Percentiles rank a stretch among this genome's conserved stretches.
phyloP scores from a whole-genome alignment of 2,113 vertebrate species.

The Clupea harengus region DNA sequence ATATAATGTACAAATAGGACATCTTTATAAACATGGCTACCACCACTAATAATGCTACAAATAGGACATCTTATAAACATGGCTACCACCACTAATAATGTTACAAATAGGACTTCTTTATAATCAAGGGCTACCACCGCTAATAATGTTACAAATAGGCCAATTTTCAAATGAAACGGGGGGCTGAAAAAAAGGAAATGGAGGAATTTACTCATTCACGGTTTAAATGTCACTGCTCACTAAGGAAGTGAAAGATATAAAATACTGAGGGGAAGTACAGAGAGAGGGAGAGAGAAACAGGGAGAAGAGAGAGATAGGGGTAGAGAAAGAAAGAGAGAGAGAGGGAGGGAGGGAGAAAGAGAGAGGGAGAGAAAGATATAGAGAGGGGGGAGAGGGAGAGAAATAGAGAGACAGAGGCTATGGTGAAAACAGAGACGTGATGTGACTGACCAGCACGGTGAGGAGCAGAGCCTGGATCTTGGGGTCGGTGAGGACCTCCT shows the following conservation, averaged over 20 bases:
- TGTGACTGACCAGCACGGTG: constrained; percentile 87
- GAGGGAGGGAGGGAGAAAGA: background rate
- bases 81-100: background rate
- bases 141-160: background rate
- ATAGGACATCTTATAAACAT: background rate
- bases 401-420: background rate
- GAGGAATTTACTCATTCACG: background rate
- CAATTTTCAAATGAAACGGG: background rate
- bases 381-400: background rate
- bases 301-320: background rate
- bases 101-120: background rate
- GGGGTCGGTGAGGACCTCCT: constrained; percentile 95
- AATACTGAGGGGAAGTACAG: background rate
- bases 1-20: no score
- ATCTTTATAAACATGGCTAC: background rate
- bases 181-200: background rate
- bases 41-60: no score
- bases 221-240: background rate
- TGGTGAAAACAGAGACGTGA: background rate
- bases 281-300: background rate
- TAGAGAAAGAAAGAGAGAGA: background rate
- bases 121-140: background rate
- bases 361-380: background rate
- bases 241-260: background rate
- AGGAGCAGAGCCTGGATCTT: constrained; percentile 96